These are phyloP conservation scores for Cantharis flavilabris DNA, from an alignment of 2,888 invertebrate species.

Conservation along the genomic window DNA sequence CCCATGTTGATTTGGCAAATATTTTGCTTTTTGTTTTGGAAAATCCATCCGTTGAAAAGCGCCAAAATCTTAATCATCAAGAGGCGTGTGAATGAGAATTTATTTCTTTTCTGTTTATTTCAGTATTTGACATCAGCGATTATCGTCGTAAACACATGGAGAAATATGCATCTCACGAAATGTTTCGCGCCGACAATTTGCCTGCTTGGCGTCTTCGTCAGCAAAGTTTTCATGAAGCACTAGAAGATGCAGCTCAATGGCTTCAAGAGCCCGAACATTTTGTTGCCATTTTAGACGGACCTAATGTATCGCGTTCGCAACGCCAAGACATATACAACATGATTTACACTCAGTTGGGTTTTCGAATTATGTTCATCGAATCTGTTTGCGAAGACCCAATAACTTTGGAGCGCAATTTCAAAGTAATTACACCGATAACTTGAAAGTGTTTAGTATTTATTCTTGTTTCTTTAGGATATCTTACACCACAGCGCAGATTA, in stretches of 20 bases:
- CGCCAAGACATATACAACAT: slow-evolving; percentile 77
- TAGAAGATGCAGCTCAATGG: slow-evolving; percentile 85
- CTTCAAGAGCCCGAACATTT: slow-evolving; percentile 68
- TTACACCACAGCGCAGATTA: slow-evolving; percentile 88
- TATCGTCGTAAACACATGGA: slow-evolving; percentile 84
- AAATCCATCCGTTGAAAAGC: background rate
- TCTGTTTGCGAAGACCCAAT: slow-evolving; percentile 84
- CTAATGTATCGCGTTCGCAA: slow-evolving; percentile 84
- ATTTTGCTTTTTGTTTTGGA: background rate
- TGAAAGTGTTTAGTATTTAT: background rate
- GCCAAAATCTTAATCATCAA: background rate
- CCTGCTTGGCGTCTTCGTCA: slow-evolving; percentile 81
- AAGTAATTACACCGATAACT: slow-evolving; percentile 52
- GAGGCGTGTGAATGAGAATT: background rate
- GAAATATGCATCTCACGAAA: slow-evolving; percentile 82
- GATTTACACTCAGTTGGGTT: slow-evolving; percentile 73
- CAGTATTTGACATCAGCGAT: slow-evolving; percentile 93
- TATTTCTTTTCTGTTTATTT: slow-evolving; percentile 37
- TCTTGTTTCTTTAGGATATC: slow-evolving; percentile 61
- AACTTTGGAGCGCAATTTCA: slow-evolving; percentile 73
- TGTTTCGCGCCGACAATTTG: slow-evolving; percentile 84
- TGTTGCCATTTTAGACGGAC: slow-evolving; percentile 81
- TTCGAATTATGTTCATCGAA: slow-evolving; percentile 89
- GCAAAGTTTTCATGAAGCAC: slow-evolving; percentile 81
- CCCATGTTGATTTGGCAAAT: background rate